These are phyloP conservation scores for Agrochola macilenta DNA, from an alignment of 2,888 invertebrate genomes.

Conservation along the genomic window DNA sequence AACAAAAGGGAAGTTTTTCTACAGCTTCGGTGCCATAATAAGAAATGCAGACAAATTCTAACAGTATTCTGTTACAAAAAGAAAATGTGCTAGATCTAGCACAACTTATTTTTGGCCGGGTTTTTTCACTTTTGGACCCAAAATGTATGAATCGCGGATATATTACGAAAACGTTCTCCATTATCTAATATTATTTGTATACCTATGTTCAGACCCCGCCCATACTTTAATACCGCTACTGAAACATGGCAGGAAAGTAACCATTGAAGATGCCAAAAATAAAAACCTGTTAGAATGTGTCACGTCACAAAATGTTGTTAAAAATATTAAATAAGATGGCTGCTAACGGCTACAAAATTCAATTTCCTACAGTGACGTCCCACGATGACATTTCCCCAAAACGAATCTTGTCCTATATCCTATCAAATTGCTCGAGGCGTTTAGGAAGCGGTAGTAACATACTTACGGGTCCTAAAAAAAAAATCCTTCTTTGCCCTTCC, in stretches of 20 bases:
- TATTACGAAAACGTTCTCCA: not conserved
- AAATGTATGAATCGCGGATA: too few species aligned
- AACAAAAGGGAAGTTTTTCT: too few species aligned
- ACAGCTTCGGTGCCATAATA: too few species aligned
- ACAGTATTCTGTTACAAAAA: too few species aligned
- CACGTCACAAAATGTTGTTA: constrained; percentile 16
- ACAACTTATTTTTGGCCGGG: too few species aligned
- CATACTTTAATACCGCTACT: not conserved
- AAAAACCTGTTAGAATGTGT: not conserved
- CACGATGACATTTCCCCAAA: constrained; percentile 24
- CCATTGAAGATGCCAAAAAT: not conserved
- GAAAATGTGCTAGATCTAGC: too few species aligned
- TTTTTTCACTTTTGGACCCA: too few species aligned
- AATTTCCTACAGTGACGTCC: constrained; percentile 42
- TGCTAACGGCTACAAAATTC: constrained; percentile 39
- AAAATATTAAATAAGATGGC: constrained; percentile 35
- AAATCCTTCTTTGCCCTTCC: constrained; percentile 21
- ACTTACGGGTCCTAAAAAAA: constrained; percentile 46
- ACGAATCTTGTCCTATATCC: constrained; percentile 39
- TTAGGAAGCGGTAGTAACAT: constrained; percentile 42
- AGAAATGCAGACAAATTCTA: too few species aligned
- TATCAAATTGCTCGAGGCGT: constrained; percentile 53
- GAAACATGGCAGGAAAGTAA: not conserved
- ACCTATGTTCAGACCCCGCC: too few species aligned
- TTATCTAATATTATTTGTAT: not conserved